Base-by-base conservation (phyloP, 2,113 vertebrate species). In the Gulo gulo region DNA sequence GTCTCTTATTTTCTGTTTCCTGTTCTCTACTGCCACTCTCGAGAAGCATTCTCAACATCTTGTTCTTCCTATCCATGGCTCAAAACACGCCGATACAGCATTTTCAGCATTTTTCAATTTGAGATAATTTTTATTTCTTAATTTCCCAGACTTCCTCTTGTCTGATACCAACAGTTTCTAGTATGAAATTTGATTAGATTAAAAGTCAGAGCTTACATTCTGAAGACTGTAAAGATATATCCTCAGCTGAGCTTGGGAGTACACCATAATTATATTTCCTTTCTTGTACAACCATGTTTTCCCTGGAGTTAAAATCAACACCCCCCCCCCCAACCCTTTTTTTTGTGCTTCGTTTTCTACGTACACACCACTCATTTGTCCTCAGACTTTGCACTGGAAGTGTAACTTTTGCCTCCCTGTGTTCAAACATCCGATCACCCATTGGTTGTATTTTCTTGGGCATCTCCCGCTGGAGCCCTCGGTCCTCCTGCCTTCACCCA, bases 21-120 rank as follows among this genome's bases (percentile, higher is more conserved):
- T 1, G 45, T 39, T 42, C 36, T 71, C 0, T 0, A 45, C 1
- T 20, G 9, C 50, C 29, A 16, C 9, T 16, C 7, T 31, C 14
- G 3, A 18, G 79, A 20, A 93, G 20, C 21, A 61, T 57, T 73
- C 57, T 45, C 29, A 2, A 2, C 23, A 55, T 57, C 65, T 50
- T 23, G 29, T 11, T 45, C 1, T 74, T 80, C 29, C 6, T 15
- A 42, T 47, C 78, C 42, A 29, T 15, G 11, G 39, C 45, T 80
- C 24, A 29, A 74, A 76, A 57, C 10, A 63, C 4, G 14, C 26
- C 0, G 2, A 76, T 5, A 29, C 3, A 15, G 13, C 4, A 10
- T 78, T 50, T 59, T 82, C 9, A 47, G 34, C 65, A 36, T 23
- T 67, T 71, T 82, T 81, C n/a, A 88, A 36, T 67, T 79, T 63